phyloP scores from a whole-genome alignment of 2,113 vertebrate genomes.

The Campylorhamphus procurvoides region DNA sequence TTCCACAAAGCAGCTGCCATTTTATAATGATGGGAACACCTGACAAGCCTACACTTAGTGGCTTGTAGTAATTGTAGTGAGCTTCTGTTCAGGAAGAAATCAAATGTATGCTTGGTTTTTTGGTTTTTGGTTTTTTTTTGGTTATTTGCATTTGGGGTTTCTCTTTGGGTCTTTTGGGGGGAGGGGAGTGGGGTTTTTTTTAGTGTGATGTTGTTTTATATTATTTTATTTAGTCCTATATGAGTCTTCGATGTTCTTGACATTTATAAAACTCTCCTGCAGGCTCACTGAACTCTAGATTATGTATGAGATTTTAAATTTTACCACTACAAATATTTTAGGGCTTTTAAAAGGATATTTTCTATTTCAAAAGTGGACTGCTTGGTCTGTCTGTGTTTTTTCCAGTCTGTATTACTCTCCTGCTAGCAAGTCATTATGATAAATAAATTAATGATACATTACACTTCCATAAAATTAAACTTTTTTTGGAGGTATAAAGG shows the following conservation, averaged over 20 bases:
- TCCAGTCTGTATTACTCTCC: background rate
- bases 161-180: background rate
- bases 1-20: slow-evolving; percentile 18
- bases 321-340: background rate
- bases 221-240: background rate
- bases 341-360: background rate
- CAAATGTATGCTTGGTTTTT: background rate
- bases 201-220: background rate
- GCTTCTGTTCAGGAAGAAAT: background rate
- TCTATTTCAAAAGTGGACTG: background rate
- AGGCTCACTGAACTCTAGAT: background rate
- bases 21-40: background rate
- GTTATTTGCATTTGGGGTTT: too few relatives aligned
- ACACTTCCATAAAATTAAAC: background rate
- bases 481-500: rapidly evolving
- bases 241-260: background rate
- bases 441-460: background rate
- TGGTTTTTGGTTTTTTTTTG: background rate
- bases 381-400: background rate
- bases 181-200: background rate
- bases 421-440: background rate
- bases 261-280: background rate
- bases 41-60: background rate
- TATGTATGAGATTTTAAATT: background rate
- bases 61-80: background rate